Evolutionary conservation across 2,888 invertebrate species (phyloP).

Genomic region (Tanaodytes sp.): DNA sequence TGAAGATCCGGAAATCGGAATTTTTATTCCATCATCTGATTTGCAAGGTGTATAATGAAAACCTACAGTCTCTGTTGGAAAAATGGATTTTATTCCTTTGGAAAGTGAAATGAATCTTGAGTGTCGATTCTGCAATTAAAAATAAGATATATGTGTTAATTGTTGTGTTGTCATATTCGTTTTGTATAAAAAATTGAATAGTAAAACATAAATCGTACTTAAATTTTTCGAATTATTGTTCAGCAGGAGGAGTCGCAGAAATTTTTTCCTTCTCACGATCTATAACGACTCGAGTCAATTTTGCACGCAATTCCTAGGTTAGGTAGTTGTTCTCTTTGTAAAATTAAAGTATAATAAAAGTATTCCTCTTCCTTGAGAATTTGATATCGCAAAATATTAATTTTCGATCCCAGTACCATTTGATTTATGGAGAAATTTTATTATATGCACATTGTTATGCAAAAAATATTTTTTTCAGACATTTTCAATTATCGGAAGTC

Average conservation of each 20-base stretch:
- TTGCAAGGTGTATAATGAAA: constrained; percentile 2
- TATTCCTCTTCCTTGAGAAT: not conserved
- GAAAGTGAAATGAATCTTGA: not conserved
- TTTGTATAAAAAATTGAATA: not conserved
- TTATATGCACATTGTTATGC: no score
- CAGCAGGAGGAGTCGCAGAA: not conserved
- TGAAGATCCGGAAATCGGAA: not conserved
- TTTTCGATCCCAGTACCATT: no score
- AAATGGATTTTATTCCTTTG: not conserved
- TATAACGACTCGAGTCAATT: constrained; percentile 2
- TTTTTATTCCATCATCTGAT: not conserved
- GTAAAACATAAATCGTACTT: no score
- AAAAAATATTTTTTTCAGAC: no score
- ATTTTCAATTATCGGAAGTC: no score
- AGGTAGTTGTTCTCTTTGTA: constrained; percentile 2
- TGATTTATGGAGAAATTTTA: no score
- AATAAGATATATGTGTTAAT: not conserved
- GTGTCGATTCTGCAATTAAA: not conserved
- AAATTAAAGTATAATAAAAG: no score
- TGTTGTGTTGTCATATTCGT: not conserved
- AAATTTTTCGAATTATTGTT: not conserved
- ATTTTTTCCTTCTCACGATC: not conserved
- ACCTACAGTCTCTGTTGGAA: not conserved
- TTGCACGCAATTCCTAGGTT: not conserved
- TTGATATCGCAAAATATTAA: no score